These are phyloP conservation scores for Odontamblyopus rebecca DNA, from an alignment of 2,797 vertebrate genomes.

Conservation along the genomic window DNA sequence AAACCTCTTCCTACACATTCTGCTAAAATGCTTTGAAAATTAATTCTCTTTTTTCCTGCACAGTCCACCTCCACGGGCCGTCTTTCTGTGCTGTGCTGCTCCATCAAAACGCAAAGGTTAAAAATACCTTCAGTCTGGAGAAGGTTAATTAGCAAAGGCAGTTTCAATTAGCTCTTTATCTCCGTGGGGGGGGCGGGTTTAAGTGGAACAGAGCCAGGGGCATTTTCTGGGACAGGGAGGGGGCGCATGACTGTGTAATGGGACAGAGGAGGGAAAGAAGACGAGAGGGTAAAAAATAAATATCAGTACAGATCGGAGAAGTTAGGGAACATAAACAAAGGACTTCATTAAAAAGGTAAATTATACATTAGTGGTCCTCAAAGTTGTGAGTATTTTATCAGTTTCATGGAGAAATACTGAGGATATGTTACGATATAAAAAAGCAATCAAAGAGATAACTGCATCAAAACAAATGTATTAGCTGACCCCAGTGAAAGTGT, in stretches of 20 bases:
- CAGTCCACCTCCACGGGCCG: conserved; percentile 3
- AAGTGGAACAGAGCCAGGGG: conserved; percentile 78
- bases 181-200: conserved; percentile 69
- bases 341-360: not conserved
- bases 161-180: conserved; percentile 82
- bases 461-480: too few relatives aligned
- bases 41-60: conserved; percentile 17
- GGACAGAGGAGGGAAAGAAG: conserved; percentile 6
- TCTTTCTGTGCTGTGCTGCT: conserved; percentile 24
- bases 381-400: too few relatives aligned
- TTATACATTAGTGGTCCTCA: not conserved
- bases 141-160: conserved; percentile 83
- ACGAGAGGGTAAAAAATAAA: not conserved
- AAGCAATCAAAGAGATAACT: too few relatives aligned
- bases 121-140: conserved; percentile 78
- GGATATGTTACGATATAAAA: too few relatives aligned
- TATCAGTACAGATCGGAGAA: not conserved
- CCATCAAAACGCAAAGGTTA: conserved; percentile 68
- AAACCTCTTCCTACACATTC: conserved; percentile 1
- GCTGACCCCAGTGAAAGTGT: too few relatives aligned
- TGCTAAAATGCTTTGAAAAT: conserved; percentile 10
- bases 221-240: conserved; percentile 18
- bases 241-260: conserved; percentile 39
- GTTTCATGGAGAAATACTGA: too few relatives aligned
- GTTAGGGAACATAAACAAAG: not conserved